Conservation (phyloP, 2,797 vertebrate species). For the Borostomias antarcticus region DNA sequence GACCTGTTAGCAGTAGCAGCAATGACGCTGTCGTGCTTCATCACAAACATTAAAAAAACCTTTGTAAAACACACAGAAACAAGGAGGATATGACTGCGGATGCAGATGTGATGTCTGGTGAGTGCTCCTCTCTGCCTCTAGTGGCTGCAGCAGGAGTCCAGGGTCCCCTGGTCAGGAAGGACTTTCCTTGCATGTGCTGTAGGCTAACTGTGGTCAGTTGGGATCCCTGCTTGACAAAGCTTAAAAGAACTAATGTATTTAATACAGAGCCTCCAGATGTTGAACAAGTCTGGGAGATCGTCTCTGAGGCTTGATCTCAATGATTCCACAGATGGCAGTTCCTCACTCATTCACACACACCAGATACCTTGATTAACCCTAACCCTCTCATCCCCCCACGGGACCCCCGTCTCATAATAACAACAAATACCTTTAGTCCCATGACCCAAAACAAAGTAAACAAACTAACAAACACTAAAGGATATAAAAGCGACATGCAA, state of each 20-base stretch:
- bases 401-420: conserved; percentile 48
- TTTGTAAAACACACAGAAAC: not conserved
- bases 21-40: conserved; percentile 52
- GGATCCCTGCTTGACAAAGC: not conserved
- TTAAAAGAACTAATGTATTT: not conserved
- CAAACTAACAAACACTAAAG: conserved; percentile 32
- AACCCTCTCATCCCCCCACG: too few species aligned
- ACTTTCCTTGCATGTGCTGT: not conserved
- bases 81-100: not conserved
- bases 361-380: too few species aligned
- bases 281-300: not conserved
- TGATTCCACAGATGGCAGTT: not conserved
- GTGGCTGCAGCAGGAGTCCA: conserved; percentile 6
- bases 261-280: not conserved
- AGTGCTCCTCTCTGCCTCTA: not conserved
- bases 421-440: conserved; percentile 40
- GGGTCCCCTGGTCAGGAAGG: not conserved
- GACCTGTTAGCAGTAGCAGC: conserved; percentile 65
- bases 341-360: conserved; percentile 12
- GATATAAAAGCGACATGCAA: conserved; percentile 51
- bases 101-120: too few species aligned
- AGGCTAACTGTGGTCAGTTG: not conserved
- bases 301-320: conserved; percentile 6
- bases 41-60: conserved; percentile 21
- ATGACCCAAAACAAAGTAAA: conserved; percentile 22